A percentile compares a stretch with the other conserved stretches of the same genome.
Evolutionary conservation across 2,888 invertebrate genomes (phyloP).

Genomic region (Perithous albicinctus): DNA sequence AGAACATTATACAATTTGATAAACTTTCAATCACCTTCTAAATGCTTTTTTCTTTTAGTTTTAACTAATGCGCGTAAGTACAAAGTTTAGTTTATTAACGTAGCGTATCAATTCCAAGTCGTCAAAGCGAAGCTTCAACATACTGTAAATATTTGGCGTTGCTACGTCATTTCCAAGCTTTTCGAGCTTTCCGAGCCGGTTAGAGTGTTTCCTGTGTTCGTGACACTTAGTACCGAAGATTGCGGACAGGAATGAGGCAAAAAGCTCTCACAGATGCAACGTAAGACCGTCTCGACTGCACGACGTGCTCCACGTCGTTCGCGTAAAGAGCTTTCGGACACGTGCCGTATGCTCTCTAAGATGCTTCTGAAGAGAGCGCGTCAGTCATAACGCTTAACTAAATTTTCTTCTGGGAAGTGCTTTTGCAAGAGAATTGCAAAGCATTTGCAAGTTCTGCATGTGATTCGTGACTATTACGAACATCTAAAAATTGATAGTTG

Average conservation of each 20-base stretch:
- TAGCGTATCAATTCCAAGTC: neutral
- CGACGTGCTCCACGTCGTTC: constrained; percentile 20
- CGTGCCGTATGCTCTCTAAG: constrained; percentile 42
- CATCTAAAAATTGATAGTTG: too few relatives aligned
- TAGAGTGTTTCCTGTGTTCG: constrained; percentile 53
- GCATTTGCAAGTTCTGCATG: neutral
- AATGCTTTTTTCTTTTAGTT: neutral
- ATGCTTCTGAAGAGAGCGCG: constrained; percentile 36
- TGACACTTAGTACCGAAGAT: constrained; percentile 39
- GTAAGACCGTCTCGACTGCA: neutral
- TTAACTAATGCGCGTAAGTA: neutral
- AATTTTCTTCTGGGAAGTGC: neutral
- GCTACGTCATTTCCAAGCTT: constrained; percentile 43
- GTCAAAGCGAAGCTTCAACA: constrained; percentile 7
- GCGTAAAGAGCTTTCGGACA: constrained; percentile 51
- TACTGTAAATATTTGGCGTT: constrained; percentile 48
- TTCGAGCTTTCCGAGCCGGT: constrained; percentile 12
- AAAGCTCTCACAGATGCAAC: constrained; percentile 40
- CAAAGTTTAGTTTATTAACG: neutral
- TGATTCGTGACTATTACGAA: too few relatives aligned
- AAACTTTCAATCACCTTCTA: neutral
- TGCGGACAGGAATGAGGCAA: constrained; percentile 28
- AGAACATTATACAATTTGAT: neutral
- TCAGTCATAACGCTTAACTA: neutral
- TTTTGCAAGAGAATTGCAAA: neutral